Conservation (phyloP, 2,888 invertebrate species). For the Acronicta alni region DNA sequence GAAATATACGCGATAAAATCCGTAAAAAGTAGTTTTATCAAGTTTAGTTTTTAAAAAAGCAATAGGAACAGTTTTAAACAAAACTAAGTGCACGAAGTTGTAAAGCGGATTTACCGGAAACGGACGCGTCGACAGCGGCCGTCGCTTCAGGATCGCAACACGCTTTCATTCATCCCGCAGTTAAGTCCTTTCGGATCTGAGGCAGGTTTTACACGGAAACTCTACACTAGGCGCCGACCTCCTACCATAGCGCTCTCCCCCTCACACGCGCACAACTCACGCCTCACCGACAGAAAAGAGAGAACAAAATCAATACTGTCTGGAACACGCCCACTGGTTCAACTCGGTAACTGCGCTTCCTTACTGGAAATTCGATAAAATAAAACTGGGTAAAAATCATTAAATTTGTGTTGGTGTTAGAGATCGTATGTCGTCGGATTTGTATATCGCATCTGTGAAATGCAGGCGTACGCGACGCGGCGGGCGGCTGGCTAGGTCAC, state of each 20-base stretch:
- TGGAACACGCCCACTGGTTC: slow-evolving; percentile 86
- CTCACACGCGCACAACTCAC: slow-evolving; percentile 68
- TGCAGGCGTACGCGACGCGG: slow-evolving; percentile 19
- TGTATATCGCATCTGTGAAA: slow-evolving; percentile 38
- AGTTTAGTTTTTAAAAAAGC: slow-evolving; percentile 57
- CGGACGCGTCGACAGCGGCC: slow-evolving; percentile 86
- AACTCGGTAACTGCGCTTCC: slow-evolving; percentile 87
- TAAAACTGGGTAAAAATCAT: slow-evolving; percentile 87
- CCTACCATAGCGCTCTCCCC: slow-evolving; percentile 72
- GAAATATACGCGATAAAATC: too few species aligned
- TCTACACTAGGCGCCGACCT: slow-evolving; percentile 82
- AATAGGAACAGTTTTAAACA: slow-evolving; percentile 75
- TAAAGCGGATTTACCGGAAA: slow-evolving; percentile 88
- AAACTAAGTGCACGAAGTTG: slow-evolving; percentile 85
- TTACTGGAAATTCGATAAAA: slow-evolving; percentile 87
- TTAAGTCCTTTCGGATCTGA: slow-evolving; percentile 77
- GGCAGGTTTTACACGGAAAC: slow-evolving; percentile 82
- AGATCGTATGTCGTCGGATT: slow-evolving; percentile 53
- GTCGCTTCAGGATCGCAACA: slow-evolving; percentile 88
- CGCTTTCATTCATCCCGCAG: slow-evolving; percentile 87
- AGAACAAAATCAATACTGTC: slow-evolving; percentile 88
- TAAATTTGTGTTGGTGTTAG: slow-evolving; percentile 76
- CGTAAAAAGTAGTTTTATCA: too few species aligned
- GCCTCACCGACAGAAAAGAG: slow-evolving; percentile 72
- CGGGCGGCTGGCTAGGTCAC: slow-evolving; percentile 62